Conservation (phyloP, 1,140 invertebrate genomes). For the Scylla paramamosain region DNA sequence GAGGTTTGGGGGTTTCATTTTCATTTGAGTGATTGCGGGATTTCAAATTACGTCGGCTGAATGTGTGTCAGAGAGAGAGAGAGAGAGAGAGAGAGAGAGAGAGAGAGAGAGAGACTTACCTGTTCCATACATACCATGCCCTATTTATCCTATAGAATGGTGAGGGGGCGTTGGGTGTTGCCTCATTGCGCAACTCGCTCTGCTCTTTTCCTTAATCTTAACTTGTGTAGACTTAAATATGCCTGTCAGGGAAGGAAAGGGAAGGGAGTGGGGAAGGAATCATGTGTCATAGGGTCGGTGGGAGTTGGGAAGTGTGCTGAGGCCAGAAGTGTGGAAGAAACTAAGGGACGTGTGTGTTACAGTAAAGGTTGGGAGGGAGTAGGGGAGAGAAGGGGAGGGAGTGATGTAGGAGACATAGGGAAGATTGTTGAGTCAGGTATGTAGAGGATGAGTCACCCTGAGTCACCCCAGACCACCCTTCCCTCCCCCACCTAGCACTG, state of each 20-base stretch:
- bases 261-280: background rate
- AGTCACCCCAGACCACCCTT: background rate
- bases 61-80: background rate
- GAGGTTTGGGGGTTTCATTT: too few species aligned
- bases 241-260: background rate
- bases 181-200: background rate
- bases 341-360: background rate
- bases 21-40: too few species aligned
- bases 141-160: background rate
- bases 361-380: background rate
- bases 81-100: conserved; percentile 7
- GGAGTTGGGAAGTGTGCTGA: background rate
- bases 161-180: background rate
- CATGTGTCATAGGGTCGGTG: background rate
- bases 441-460: background rate
- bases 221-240: background rate
- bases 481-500: background rate
- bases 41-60: background rate
- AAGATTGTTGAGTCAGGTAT: background rate
- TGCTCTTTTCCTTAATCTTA: background rate
- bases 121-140: conserved; percentile 6
- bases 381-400: background rate
- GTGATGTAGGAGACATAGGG: background rate
- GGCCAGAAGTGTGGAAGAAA: background rate
- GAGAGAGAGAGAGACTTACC: background rate